Evolutionary conservation across 1,140 invertebrate genomes (phyloP), one percentile per base, ranked within the genome.

Genomic region (Caenorhabditis latens): DNA sequence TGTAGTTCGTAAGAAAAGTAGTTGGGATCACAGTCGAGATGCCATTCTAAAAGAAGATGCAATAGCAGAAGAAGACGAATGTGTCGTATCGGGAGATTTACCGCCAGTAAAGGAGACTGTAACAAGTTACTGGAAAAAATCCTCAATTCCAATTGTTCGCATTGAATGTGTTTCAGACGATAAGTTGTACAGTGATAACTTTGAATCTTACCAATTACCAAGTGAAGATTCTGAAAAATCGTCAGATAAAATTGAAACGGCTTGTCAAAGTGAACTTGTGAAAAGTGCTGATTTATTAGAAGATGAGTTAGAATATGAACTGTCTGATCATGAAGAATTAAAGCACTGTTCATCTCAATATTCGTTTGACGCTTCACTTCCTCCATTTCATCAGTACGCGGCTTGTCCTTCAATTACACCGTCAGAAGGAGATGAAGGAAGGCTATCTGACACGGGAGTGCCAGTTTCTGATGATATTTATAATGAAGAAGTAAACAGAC

Each of bases 151-250:
- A 4, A 8, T 46, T 14, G 65, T 71, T 43, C 65, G 42, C 13
- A 71, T 71, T 46, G 65, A 71, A 71, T 71, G 65, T 16, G 65
- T 71, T 11, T 46, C 65, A 46, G 65, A 71, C 46, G 65, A 71
- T 7, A 43, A 71, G 24, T 9, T 71, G 14, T 6, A 71, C 19
- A 40, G 32, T 11, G 61, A 32, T 8, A 11, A 40, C 32, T 8
- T 13, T 24, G 61, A 14, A 43, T 16, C 16, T 9, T 0, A 4
- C 21, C 14, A 58, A 16, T 58, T n/a, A 58, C 55, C 9, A 53
- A 53, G 16, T 13, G 50, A 53, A 53, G 50, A 53, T 53, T 58
- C 55, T 19, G n/a, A 58, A 58, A 14, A 40, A 63, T 32, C 24
- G 32, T 32, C 32, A 32, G 32, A 32, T 32, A 32, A 32, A 32